phyloP scores from a whole-genome alignment of 1,140 invertebrate species.

The Calliopsis andreniformis region DNA sequence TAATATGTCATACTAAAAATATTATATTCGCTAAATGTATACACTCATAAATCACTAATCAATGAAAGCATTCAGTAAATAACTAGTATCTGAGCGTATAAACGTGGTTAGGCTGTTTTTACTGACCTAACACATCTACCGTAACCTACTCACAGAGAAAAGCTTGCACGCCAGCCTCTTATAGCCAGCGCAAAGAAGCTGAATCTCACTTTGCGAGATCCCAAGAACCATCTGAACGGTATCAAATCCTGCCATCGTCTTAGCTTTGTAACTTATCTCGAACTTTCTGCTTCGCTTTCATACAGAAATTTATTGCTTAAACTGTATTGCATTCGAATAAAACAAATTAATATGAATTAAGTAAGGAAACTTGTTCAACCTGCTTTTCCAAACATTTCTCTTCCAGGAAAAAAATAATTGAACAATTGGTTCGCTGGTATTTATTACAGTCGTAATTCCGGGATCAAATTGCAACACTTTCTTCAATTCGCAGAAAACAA shows the following conservation, averaged over 20 bases:
- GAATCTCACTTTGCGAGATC: conserved; percentile 61
- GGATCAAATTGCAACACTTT: conserved; percentile 53
- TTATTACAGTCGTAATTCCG: conserved; percentile 64
- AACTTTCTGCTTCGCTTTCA: no score
- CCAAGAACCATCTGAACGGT: conserved; percentile 48
- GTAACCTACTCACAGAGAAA: conserved; percentile 34
- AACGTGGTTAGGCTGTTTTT: no score
- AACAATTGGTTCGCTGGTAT: conserved; percentile 45
- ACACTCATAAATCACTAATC: no score
- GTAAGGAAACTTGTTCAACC: not conserved
- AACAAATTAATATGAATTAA: not conserved
- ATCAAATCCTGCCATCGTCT: conserved; percentile 33
- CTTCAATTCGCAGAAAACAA: not conserved
- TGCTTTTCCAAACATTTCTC: not conserved
- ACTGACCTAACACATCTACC: conserved; percentile 46
- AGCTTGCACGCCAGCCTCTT: conserved; percentile 57
- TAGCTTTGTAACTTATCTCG: not conserved
- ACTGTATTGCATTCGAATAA: no score
- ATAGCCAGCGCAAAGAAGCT: conserved; percentile 50
- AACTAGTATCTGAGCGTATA: no score
- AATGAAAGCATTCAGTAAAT: no score
- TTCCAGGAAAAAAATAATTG: not conserved
- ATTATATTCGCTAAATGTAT: no score
- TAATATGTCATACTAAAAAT: no score
- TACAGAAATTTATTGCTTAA: no score